A percentile compares a stretch with the other conserved stretches of the same genome.
These are phyloP conservation scores for Cephus pulcher DNA, from an alignment of 2,888 invertebrate species.

Conservation along the genomic window DNA sequence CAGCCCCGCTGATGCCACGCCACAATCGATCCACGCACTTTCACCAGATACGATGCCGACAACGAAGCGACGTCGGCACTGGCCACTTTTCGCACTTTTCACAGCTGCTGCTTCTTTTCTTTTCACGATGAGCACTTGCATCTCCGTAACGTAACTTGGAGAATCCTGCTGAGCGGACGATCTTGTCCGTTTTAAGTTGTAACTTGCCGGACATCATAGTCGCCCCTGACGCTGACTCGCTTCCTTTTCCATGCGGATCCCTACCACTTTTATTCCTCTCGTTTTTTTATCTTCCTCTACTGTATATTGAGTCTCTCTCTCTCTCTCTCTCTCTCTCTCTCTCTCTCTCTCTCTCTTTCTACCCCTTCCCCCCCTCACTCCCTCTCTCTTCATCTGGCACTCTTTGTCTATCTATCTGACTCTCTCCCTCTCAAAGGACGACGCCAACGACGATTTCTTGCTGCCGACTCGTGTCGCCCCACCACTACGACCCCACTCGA, in stretches of 20 bases:
- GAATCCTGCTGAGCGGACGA: no score
- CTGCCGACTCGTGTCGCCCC: constrained; percentile 62
- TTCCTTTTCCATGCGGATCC: constrained; percentile 14
- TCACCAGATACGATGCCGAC: no score
- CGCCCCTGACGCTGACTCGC: constrained; percentile 7
- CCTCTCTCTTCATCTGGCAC: neutral
- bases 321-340: constrained; percentile 10
- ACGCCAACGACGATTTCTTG: constrained; percentile 14
- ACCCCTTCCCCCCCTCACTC: neutral
- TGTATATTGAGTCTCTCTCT: constrained; percentile 1
- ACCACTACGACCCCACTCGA: constrained; percentile 77
- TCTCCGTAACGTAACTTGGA: no score
- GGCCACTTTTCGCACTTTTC: no score
- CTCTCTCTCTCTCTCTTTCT: constrained; percentile 18
- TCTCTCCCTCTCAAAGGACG: constrained; percentile 16
- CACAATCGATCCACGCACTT: constrained; percentile 12
- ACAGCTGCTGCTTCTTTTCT: no score
- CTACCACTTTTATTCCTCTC: constrained; percentile 23
- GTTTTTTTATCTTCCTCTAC: constrained; percentile 6
- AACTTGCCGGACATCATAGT: constrained; percentile 6
- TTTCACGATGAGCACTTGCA: no score
- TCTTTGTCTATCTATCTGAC: constrained; percentile 10
- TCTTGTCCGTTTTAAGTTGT: no score
- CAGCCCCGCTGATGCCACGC: neutral
- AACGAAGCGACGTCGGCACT: no score